Evolutionary conservation across 2,888 invertebrate genomes (phyloP).

Genomic region (Clunio marinus): DNA sequence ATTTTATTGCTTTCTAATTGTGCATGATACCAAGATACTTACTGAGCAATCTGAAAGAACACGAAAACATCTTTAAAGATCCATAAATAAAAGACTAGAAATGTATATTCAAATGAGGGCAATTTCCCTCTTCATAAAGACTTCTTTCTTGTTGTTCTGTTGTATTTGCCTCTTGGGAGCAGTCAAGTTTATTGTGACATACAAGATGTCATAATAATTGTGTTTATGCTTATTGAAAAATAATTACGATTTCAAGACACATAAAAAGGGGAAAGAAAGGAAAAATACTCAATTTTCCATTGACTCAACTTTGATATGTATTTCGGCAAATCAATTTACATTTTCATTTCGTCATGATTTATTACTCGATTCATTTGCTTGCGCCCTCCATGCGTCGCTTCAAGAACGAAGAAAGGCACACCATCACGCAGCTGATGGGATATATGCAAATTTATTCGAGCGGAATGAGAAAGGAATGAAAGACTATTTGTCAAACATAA

Average conservation of each 20-base stretch:
- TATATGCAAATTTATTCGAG: conserved; percentile 24
- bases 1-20: conserved; percentile 39
- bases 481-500: conserved; percentile 35
- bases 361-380: neutral
- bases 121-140: conserved; percentile 14
- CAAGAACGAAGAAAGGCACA: too few species aligned
- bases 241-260: conserved; percentile 2
- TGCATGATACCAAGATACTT: neutral
- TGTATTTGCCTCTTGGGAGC: conserved; percentile 22
- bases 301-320: neutral
- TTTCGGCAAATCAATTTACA: conserved; percentile 17
- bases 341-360: conserved; percentile 24
- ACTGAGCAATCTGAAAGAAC: neutral
- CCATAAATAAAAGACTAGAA: conserved; percentile 30
- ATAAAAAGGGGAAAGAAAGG: neutral
- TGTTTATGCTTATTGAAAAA: conserved; percentile 30
- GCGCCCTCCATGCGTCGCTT: neutral
- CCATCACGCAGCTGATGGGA: neutral
- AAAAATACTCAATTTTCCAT: conserved; percentile 4
- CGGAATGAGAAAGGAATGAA: conserved; percentile 11
- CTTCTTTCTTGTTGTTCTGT: too few species aligned
- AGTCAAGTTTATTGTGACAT: conserved; percentile 34
- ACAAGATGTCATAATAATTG: conserved; percentile 28
- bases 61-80: conserved; percentile 16
- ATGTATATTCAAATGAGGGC: conserved; percentile 25